Evolutionary conservation across 2,888 invertebrate species (phyloP).

Genomic region (Seira sanloemensis): DNA sequence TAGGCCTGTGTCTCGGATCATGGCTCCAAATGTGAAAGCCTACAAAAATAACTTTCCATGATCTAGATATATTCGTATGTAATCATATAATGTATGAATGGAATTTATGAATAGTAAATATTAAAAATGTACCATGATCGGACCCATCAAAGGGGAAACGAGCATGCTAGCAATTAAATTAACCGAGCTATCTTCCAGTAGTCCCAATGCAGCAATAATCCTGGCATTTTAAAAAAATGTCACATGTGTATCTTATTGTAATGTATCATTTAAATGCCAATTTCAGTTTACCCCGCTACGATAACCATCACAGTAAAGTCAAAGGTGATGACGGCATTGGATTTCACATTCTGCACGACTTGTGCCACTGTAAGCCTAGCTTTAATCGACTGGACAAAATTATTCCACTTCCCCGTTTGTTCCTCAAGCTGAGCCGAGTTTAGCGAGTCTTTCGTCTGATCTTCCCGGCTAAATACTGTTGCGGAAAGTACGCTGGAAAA

Average conservation of each 20-base stretch:
- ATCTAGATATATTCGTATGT: conserved; percentile 31
- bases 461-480: conserved; percentile 48
- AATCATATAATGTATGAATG: too few species aligned
- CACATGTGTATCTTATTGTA: conserved; percentile 8
- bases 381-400: conserved; percentile 82
- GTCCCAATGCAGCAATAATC: conserved; percentile 84
- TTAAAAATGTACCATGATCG: conserved; percentile 88
- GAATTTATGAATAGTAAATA: too few species aligned
- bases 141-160: conserved; percentile 86
- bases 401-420: conserved; percentile 79
- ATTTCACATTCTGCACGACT: conserved; percentile 82
- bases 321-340: conserved; percentile 84
- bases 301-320: conserved; percentile 85
- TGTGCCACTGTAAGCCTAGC: conserved; percentile 84
- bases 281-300: conserved; percentile 82
- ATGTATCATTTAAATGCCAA: conserved; percentile 15
- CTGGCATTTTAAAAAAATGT: conserved; percentile 9
- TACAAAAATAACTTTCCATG: not conserved
- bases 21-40: conserved; percentile 30
- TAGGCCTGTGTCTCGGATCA: conserved; percentile 81
- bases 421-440: not conserved
- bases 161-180: conserved; percentile 88
- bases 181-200: conserved; percentile 85
- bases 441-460: not conserved
- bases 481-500: conserved; percentile 55